These are phyloP conservation scores for Iselma pallidipennis DNA, from an alignment of 2,888 invertebrate species.

Conservation along the genomic window DNA sequence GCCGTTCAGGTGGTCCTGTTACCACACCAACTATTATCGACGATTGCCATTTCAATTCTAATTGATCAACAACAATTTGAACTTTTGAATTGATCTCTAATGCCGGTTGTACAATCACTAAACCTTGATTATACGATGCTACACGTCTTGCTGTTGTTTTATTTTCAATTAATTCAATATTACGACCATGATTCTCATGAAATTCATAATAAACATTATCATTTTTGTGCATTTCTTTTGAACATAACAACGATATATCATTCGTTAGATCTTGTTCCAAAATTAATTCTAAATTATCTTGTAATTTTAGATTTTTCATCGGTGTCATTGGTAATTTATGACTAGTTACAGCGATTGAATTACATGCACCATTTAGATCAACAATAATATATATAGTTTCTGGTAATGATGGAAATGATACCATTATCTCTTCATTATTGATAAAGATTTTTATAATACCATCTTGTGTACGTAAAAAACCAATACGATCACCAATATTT, in stretches of 20 bases:
- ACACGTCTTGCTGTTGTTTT: conserved; percentile 72
- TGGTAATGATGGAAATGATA: conserved; percentile 45
- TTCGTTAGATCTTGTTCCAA: conserved; percentile 53
- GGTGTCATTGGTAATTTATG: conserved; percentile 60
- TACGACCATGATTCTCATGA: conserved; percentile 81
- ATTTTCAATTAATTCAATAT: conserved; percentile 71
- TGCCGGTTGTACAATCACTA: conserved; percentile 66
- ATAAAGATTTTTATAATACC: conserved; percentile 73
- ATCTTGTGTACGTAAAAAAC: conserved; percentile 72
- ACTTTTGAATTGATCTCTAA: conserved; percentile 44
- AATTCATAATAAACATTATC: conserved; percentile 64
- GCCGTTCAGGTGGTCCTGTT: conserved; percentile 70
- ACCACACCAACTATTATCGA: conserved; percentile 80
- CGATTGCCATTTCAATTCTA: conserved; percentile 60
- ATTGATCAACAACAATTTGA: conserved; percentile 54
- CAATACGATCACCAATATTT: conserved; percentile 76
- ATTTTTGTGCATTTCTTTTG: conserved; percentile 3
- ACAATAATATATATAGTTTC: conserved; percentile 78
- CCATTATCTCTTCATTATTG: conserved; percentile 75
- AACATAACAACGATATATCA: conserved; percentile 12
- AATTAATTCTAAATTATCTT: conserved; percentile 66
- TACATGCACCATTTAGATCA: conserved; percentile 79
- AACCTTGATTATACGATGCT: conserved; percentile 83
- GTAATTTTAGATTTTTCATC: conserved; percentile 57
- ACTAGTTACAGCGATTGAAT: conserved; percentile 75